Conservation (phyloP, 2,888 invertebrate species). For the Sesia apiformis region DNA sequence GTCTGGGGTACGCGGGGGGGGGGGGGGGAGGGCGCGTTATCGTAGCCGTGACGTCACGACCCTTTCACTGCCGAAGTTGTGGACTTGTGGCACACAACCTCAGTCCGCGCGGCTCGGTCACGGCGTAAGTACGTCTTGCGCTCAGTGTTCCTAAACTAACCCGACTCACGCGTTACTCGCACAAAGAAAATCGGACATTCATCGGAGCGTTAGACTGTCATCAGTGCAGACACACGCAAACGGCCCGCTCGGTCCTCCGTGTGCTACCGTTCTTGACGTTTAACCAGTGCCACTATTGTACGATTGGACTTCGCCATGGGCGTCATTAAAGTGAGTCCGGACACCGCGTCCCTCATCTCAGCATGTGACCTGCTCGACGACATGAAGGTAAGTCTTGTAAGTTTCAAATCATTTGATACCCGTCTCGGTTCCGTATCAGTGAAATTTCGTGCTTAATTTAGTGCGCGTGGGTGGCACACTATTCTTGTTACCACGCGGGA, state of each 20-base stretch:
- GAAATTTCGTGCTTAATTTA: conserved; percentile 32
- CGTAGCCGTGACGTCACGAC: conserved; percentile 74
- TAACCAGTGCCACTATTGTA: conserved; percentile 10
- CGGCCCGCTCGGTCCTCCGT: conserved; percentile 47
- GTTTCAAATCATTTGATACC: conserved; percentile 25
- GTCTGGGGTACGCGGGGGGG: conserved; percentile 24
- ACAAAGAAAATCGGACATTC: conserved; percentile 27
- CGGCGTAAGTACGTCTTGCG: conserved; percentile 62
- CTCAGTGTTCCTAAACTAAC: conserved; percentile 45
- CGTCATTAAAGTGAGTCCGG: conserved; percentile 62
- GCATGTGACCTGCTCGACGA: conserved; percentile 67
- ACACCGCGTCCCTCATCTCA: conserved; percentile 59
- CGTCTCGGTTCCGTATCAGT: conserved; percentile 31
- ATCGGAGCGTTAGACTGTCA: conserved; percentile 13
- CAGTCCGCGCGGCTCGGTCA: conserved; percentile 73
- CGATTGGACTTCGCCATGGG: conserved; percentile 38
- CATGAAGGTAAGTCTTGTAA: conserved; percentile 55
- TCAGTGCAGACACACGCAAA: conserved; percentile 55
- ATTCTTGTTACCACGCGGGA: conserved; percentile 21
- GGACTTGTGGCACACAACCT: conserved; percentile 26
- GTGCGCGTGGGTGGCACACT: conserved; percentile 31
- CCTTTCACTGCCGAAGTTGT: conserved; percentile 67
- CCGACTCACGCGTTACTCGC: conserved; percentile 50
- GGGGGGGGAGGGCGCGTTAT: conserved; percentile 52
- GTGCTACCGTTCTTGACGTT: conserved; percentile 25